Base-by-base conservation (phyloP, 64 coral and sea anemone species). In the Montipora efflorescens region DNA sequence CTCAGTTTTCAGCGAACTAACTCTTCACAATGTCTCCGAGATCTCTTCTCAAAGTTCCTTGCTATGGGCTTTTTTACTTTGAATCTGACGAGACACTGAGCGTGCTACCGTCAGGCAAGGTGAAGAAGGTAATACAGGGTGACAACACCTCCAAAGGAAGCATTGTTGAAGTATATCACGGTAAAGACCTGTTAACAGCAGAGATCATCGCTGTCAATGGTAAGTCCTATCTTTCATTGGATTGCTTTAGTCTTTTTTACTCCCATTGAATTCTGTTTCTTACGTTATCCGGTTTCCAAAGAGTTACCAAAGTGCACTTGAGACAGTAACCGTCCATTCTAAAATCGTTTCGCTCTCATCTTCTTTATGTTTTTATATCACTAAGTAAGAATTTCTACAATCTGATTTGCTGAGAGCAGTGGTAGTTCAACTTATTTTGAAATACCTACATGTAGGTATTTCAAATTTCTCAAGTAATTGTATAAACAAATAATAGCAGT, bases 131-230 rank as follows among this genome's bases (percentile, higher is more conserved):
- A 44, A 43, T 78, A 14, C 48, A 44, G 48, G 76, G 76, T 78
- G 76, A 78, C 48, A 78, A 78, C 48, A 78, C 76, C 76, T 47
- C 36, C 76, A 43, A 78, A 23, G 76, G 76, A 78, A 78, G 76
- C 23, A 50, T 78, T 44, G 12, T 23, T 44, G 76, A 78, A 78
- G 28, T 78, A 13, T 78, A 44, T 15, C 45, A 25, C 48, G 21
- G 36, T 44, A 50, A 50, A 15, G 76, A 44, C 4, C 19, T 78
- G 13, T 15, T 78, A 50, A 78, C 22, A 23, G 22, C 22, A 23
- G 22, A 78, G 48, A 78, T 78, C 48, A 78, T 78, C 28, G 76
- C 76, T 78, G 76, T 78, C 28, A 9, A 78, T 78, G 76, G 76
- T 78, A 78, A 78, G 76, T 78, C 76, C 15, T 69, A 69, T 69